Conservation (phyloP, 2,113 vertebrate genomes). For the Leucosticte australis region DNA sequence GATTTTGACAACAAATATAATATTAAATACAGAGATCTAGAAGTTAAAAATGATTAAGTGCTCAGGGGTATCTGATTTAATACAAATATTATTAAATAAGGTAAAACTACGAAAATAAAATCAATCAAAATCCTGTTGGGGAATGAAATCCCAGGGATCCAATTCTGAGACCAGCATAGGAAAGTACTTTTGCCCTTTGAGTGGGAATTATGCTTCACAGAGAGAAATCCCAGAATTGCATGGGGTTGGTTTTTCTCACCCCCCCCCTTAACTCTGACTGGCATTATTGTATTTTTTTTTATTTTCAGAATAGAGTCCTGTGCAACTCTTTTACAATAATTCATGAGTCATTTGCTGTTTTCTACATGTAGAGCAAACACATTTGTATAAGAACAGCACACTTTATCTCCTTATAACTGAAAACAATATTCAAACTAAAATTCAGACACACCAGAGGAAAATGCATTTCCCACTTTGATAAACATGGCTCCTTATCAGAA, state of each 20-base stretch:
- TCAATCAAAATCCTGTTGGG: constrained; percentile 35
- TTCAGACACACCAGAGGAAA: not conserved
- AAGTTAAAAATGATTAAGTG: constrained; percentile 10
- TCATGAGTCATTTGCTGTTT: not conserved
- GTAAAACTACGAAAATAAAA: constrained; percentile 45
- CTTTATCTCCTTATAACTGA: not conserved
- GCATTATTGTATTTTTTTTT: not conserved
- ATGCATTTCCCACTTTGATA: not conserved
- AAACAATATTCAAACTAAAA: not conserved
- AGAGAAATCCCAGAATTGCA: not conserved
- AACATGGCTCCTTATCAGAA: not conserved
- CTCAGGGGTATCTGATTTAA: constrained; percentile 25
- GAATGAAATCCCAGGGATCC: not conserved
- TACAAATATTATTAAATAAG: constrained; percentile 30
- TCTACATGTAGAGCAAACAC: not conserved
- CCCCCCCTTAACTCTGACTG: not conserved
- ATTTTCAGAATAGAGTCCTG: not conserved
- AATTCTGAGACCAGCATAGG: not conserved
- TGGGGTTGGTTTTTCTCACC: accelerated
- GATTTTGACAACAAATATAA: constrained; percentile 11
- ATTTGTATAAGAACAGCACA: not conserved
- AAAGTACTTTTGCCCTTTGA: not conserved
- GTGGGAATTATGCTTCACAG: not conserved
- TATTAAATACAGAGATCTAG: not conserved
- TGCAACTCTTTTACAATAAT: not conserved